Percentiles rank a stretch among this genome's conserved stretches.
Evolutionary conservation across 92 coral and sea anemone species (phyloP).

Genomic region (Palythoa heliodiscus): DNA sequence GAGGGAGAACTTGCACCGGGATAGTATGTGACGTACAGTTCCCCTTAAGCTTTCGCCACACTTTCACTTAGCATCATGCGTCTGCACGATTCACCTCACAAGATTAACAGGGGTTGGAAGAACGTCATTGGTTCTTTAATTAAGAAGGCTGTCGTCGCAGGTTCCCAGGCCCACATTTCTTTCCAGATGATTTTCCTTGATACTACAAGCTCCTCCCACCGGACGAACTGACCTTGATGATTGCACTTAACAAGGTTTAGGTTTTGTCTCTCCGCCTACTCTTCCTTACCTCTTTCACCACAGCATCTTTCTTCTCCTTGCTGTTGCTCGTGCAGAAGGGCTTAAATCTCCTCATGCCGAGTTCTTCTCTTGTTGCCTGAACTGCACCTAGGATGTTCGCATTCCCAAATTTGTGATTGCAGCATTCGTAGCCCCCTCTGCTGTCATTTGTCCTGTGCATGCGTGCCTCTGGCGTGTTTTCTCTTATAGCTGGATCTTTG

Average conservation of each 20-base stretch:
- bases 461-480: no score
- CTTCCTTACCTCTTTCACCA: conserved; percentile 13
- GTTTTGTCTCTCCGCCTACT: conserved; percentile 10
- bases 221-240: neutral
- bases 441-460: no score
- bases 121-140: conserved; percentile 20
- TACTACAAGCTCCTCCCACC: conserved; percentile 30
- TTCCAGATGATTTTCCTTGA: conserved; percentile 28
- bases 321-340: neutral
- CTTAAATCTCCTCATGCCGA: neutral
- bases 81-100: conserved; percentile 36
- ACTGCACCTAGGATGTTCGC: conserved; percentile 14
- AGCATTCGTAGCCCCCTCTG: neutral
- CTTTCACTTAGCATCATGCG: conserved; percentile 21
- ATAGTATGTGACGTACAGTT: conserved; percentile 17
- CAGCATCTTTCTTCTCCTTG: conserved; percentile 27
- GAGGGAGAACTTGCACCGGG: conserved; percentile 15
- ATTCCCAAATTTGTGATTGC: conserved; percentile 21
- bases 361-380: conserved; percentile 1
- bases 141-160: neutral
- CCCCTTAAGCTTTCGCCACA: conserved; percentile 36
- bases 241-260: conserved; percentile 34
- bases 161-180: conserved; percentile 23
- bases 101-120: conserved; percentile 33
- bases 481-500: no score